Evolutionary conservation across 1,140 invertebrate species (phyloP).

Genomic region (Tetramorium alpestre): DNA sequence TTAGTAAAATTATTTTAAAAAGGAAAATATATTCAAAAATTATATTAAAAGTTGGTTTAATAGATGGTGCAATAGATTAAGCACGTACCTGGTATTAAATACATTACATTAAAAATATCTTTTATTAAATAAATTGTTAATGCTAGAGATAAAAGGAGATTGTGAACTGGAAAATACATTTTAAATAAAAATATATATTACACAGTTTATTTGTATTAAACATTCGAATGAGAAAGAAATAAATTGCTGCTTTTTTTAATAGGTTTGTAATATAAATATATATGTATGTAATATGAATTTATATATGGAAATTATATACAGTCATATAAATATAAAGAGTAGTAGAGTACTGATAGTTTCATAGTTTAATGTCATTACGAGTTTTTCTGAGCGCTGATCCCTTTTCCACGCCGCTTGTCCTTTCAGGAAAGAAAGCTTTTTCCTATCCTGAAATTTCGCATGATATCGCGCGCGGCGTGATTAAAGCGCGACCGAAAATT

Average conservation of each 20-base stretch:
- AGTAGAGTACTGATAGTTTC: not conserved
- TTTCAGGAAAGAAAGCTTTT: slow-evolving; percentile 45
- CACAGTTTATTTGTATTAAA: not conserved
- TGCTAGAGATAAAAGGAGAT: not conserved
- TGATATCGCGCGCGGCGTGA: slow-evolving; percentile 20
- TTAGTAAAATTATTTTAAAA: not conserved
- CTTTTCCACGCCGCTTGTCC: not conserved
- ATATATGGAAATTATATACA: not conserved
- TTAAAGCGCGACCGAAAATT: slow-evolving; percentile 59
- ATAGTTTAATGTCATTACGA: slow-evolving; percentile 41
- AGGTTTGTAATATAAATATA: not conserved
- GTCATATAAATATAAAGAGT: not conserved
- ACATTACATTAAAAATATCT: slow-evolving; percentile 3
- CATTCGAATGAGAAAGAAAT: not conserved
- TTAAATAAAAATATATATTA: not conserved
- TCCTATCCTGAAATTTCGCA: slow-evolving; percentile 46
- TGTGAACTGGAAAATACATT: not conserved
- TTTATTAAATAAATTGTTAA: slow-evolving; percentile 15
- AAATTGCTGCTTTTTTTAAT: not conserved
- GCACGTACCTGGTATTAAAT: not conserved
- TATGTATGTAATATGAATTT: not conserved
- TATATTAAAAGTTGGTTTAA: not conserved
- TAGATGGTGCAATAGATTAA: not conserved
- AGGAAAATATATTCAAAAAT: not conserved
- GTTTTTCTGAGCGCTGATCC: slow-evolving; percentile 16